Base-by-base conservation (phyloP, 2,797 vertebrate genomes). In the Ficedula albicollis region DNA sequence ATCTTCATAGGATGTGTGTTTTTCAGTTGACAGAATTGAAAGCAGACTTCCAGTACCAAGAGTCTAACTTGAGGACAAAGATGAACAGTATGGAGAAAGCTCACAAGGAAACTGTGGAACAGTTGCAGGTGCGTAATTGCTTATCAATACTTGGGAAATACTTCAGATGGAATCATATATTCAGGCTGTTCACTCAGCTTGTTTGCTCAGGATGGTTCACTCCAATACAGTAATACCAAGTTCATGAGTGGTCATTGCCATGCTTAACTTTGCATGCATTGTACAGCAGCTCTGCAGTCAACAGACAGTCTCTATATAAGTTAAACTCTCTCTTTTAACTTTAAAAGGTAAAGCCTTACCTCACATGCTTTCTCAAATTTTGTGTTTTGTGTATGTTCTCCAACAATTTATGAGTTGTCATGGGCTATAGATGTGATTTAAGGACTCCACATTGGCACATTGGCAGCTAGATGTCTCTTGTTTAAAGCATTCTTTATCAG, bases 21-120 rank as follows among this genome's bases (percentile, higher is more conserved):
- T 96, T 90, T 58, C 85, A 99, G 99, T 98, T 99, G 96, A 99
- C 99, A 48, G 99, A 99, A 96, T 90, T 99, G 79, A 99, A 99
- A 97, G 99, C 99, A 54, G 99, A 99, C 95, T 99, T 99, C 96
- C 99, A 99, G 97, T 99, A 99, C 96, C 99, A 99, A 97, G 99
- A 99, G 91, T 99, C 98, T 87, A 99, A 99, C 91, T 98, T 99
- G 98, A 99, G 99, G 97, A 98, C 99, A 60, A 99, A 99, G 97
- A 99, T 99, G 99, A 99, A 99, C 97, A 99, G 99, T 97, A 99
- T 99, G 99, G 99, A 99, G 91, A 99, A 99, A 94, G 98, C 99
- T 36, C 99, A 99, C 97, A 99, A 99, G 97, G 99, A 99, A 96
- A 94, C 99, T 79, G 99, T 99, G 98, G 99, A 99, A 97, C 99